A percentile compares a stretch with the other conserved stretches of the same genome.
These are phyloP conservation scores for Pycnomerus fuliginosus DNA, from an alignment of 2,888 invertebrate genomes.

Conservation along the genomic window DNA sequence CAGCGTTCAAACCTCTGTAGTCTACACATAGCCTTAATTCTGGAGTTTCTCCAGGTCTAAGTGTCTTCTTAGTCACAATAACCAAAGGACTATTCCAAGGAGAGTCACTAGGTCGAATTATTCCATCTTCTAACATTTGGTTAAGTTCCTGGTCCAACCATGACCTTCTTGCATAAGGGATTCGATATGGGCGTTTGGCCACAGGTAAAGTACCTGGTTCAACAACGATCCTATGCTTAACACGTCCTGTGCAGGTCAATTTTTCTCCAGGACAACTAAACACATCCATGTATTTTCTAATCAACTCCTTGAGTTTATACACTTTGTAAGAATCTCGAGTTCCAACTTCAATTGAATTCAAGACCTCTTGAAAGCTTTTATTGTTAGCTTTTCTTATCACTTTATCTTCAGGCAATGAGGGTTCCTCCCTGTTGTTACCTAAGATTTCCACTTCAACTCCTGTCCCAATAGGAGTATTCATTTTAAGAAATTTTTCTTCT, in stretches of 20 bases:
- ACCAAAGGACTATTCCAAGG: conserved; percentile 24
- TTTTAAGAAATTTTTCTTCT: too few species aligned
- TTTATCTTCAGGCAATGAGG: too few species aligned
- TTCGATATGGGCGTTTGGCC: conserved; percentile 4
- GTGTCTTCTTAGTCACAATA: conserved; percentile 37
- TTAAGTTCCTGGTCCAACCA: conserved; percentile 5
- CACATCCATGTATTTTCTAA: not conserved
- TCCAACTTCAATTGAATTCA: too few species aligned
- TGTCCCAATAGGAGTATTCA: too few species aligned
- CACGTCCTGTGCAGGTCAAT: conserved; percentile 4
- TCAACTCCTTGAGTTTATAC: not conserved
- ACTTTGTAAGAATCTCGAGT: too few species aligned
- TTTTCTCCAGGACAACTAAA: not conserved
- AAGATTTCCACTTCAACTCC: too few species aligned
- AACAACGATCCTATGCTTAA: conserved; percentile 10
- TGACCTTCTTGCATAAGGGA: not conserved
- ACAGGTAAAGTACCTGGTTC: conserved; percentile 7
- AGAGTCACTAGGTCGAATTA: conserved; percentile 28
- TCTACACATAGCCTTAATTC: conserved; percentile 28
- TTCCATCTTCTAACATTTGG: conserved; percentile 25
- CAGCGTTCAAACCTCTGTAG: conserved; percentile 29
- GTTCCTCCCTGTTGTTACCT: too few species aligned
- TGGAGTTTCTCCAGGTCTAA: conserved; percentile 21
- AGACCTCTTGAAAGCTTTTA: too few species aligned
- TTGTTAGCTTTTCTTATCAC: too few species aligned